Percentiles rank a stretch among this genome's conserved stretches.
These are phyloP conservation scores for Melanotaenia parkinsoni DNA, from an alignment of 2,797 vertebrate genomes.

Conservation along the genomic window DNA sequence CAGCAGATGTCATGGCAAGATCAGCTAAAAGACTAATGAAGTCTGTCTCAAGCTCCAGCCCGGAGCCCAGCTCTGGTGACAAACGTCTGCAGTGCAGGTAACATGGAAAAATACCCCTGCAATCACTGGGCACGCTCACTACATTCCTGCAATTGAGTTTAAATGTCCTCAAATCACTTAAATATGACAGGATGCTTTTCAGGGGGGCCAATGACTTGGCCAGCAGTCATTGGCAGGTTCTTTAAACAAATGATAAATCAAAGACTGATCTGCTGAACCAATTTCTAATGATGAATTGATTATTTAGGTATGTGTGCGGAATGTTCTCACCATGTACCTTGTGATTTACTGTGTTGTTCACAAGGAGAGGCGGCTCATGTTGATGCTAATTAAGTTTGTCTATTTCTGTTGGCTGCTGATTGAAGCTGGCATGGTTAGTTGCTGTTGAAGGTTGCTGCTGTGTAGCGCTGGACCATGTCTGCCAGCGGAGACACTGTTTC, in stretches of 20 bases:
- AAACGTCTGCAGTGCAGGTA: conserved; percentile 50
- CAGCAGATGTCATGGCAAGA: conserved; percentile 50
- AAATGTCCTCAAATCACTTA: conserved; percentile 73
- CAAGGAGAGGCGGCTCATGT: conserved; percentile 35
- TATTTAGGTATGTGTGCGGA: conserved; percentile 38
- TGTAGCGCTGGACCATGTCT: conserved; percentile 63
- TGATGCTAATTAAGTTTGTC: conserved; percentile 75
- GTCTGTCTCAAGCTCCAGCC: conserved; percentile 59
- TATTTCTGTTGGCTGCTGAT: conserved; percentile 67
- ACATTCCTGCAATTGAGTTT: conserved; percentile 65
- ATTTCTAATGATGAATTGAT: conserved; percentile 26
- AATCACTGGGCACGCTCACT: conserved; percentile 72
- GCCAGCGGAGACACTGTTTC: conserved; percentile 73
- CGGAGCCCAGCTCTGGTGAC: conserved; percentile 69
- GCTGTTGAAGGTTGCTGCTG: conserved; percentile 79
- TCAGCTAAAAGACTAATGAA: conserved; percentile 73
- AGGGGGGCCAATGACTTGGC: conserved; percentile 54
- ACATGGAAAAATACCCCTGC: conserved; percentile 62
- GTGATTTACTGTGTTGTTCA: conserved; percentile 24
- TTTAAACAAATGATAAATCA: conserved; percentile 32
- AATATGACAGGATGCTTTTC: conserved; percentile 61
- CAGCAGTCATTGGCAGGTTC: conserved; percentile 57
- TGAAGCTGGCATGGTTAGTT: conserved; percentile 57
- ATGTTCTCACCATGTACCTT: conserved; percentile 42
- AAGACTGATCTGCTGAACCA: conserved; percentile 36